Conservation (phyloP, 2,888 invertebrate species). For the Calliopum simillimum region DNA sequence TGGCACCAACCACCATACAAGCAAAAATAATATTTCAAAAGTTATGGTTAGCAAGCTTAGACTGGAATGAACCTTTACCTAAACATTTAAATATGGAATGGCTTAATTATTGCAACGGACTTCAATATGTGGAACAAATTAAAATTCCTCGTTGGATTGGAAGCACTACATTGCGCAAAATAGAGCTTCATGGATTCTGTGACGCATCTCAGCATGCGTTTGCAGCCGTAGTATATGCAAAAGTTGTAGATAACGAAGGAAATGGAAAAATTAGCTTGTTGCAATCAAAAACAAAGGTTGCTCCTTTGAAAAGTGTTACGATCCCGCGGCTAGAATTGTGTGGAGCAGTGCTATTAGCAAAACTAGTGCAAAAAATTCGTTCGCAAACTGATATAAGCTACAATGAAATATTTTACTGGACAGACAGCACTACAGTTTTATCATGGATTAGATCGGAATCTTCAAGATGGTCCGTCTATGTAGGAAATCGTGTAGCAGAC, state of each 20-base stretch:
- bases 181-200: slow-evolving; percentile 36
- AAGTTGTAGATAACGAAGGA: not conserved
- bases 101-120: slow-evolving; percentile 4
- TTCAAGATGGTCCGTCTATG: too few species aligned
- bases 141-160: slow-evolving; percentile 38
- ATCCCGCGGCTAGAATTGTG: slow-evolving; percentile 30
- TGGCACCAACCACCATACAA: slow-evolving; percentile 32
- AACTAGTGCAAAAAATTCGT: slow-evolving; percentile 15
- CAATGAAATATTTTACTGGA: slow-evolving; percentile 31
- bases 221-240: slow-evolving; percentile 35
- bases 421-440: slow-evolving; percentile 36
- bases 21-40: slow-evolving; percentile 36
- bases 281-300: slow-evolving; percentile 33
- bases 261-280: not conserved
- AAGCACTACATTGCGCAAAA: not conserved
- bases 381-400: slow-evolving; percentile 5
- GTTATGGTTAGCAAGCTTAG: slow-evolving; percentile 32
- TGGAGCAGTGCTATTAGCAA: slow-evolving; percentile 22
- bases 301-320: slow-evolving; percentile 21
- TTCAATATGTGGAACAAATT: slow-evolving; percentile 30
- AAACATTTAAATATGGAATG: not conserved
- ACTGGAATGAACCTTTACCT: slow-evolving; percentile 32
- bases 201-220: slow-evolving; percentile 29
- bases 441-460: slow-evolving; percentile 33
- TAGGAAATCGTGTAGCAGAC: slow-evolving; percentile 23